These are phyloP conservation scores for Bruchidius siliquastri DNA, from an alignment of 2,888 invertebrate species.

Conservation along the genomic window DNA sequence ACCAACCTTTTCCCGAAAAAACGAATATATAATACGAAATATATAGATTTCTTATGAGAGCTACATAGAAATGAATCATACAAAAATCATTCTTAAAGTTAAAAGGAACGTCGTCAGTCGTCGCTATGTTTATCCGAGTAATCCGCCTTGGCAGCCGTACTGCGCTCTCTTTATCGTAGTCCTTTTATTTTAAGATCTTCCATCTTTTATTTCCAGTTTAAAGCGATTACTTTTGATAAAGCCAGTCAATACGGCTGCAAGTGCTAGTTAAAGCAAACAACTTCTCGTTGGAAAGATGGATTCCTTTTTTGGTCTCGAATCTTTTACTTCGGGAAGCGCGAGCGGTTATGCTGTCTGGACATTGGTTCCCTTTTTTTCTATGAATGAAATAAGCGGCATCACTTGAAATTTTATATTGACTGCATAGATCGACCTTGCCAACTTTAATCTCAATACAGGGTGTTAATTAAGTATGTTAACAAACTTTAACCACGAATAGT, in stretches of 20 bases:
- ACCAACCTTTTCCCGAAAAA: no score
- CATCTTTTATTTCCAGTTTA: slow-evolving; percentile 1
- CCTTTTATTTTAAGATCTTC: slow-evolving; percentile 1
- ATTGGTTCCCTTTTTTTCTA: not conserved
- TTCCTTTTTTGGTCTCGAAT: not conserved
- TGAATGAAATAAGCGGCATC: not conserved
- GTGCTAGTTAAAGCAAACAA: slow-evolving; percentile 16
- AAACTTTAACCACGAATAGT: no score
- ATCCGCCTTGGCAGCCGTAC: not conserved
- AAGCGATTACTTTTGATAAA: slow-evolving; percentile 16
- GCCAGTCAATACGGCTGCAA: slow-evolving; percentile 15
- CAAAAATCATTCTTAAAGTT: not conserved
- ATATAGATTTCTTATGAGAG: no score
- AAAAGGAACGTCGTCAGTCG: not conserved
- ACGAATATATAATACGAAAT: no score
- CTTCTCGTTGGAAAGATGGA: slow-evolving; percentile 1
- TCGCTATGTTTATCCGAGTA: not conserved
- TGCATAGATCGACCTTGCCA: no score
- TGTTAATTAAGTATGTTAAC: no score
- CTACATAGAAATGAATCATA: not conserved
- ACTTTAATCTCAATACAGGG: no score
- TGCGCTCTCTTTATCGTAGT: not conserved
- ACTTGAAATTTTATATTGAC: not conserved
- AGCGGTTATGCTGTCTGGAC: not conserved
- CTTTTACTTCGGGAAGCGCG: no score